Base-by-base conservation (phyloP, 2,888 invertebrate species). In the Diaprepes abbreviatus region DNA sequence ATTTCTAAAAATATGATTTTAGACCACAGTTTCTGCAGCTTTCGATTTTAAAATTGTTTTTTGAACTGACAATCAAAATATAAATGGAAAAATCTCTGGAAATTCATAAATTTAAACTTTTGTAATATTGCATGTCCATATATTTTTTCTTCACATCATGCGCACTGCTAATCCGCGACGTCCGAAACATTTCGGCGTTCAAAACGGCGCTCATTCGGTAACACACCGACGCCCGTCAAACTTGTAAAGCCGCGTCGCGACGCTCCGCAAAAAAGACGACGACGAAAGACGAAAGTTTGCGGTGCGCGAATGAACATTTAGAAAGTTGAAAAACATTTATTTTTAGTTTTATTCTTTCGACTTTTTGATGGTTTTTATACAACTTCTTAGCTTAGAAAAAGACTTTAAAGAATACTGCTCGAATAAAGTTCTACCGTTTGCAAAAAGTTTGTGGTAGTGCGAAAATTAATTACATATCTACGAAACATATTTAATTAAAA, bases 191-290 rank as follows among this genome's bases (percentile, higher is more conserved):
- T 55, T 40, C 55, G 33, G 48, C 70, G 66, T 57, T 62, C 31
- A 52, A 69, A 69, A 55, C 60, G 66, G 45, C 66, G 71, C 71
- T 71, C 71, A 71, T 71, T 71, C 71, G 71, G 66, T 71, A 62
- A 62, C 66, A 33, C 60, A 58, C 71, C 71, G 71, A 66, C 71
- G 66, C 36, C 58, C 66, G 71, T 40, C 31, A 52, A 40, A 66
- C 57, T 66, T 57, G 60, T 36, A 33, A 67, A 21, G 48, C 21
- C 57, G 68, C 66, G 62, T 57, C 62, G 68, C 16, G 57, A 17
- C 63, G 63, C 45, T 19, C 21, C 36, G 10, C n/a, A 16, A 33
- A 48, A 58, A 21, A 45, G 48, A 40, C 52, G 48, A 12, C 17
- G 35, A 52, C 12, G 16, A 65, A 35, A 45, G 40, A 36, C 40